Base-by-base conservation (phyloP, 2,888 invertebrate species). In the Chironomus riparius region DNA sequence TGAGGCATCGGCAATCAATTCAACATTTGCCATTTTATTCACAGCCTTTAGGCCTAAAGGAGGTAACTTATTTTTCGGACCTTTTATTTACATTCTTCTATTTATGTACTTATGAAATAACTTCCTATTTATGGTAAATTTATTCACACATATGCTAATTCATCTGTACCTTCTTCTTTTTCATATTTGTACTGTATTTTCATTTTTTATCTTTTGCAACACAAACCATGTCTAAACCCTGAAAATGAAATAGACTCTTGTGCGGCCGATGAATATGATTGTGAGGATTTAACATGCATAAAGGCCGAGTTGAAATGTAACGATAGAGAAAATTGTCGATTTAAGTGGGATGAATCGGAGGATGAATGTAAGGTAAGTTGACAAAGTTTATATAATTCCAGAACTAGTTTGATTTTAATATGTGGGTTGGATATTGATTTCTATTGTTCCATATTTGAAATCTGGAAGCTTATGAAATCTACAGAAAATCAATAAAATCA, bases 261-360 rank as follows among this genome's bases (percentile, higher is more conserved):
- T 38, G 38, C 38, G 7, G 82, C 81, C 0, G 85, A 82, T 0
- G 94, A 95, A 80, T 94, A 91, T 80, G 92, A 94, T 83, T 95
- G 95, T 81, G 92, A 93, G 79, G 95, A 95, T 82, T 89, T 90
- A 75, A 93, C 92, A 0, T 97, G 97, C 84, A 96, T 97, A 78
- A 87, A 89, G 47, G 79, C 78, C 0, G 80, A 82, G 0, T 85
- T 97, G 48, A 85, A 83, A 76, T 97, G 97, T 82, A 92, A 97
- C 82, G 82, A 85, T 0, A 85, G 87, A 56, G 88, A 88, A 74
- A 93, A 97, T 83, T 97, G 97, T 83, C 88, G 93, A 78, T 90
- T 93, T 79, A 88, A 91, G 76, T 91, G 91, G 83, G 95, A 95
- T 81, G 95, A 95, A 81, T 82, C 83, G 50, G 7, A 6, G 2